phyloP scores from a whole-genome alignment of 2,888 invertebrate genomes.

The Cataglyphis livida region DNA sequence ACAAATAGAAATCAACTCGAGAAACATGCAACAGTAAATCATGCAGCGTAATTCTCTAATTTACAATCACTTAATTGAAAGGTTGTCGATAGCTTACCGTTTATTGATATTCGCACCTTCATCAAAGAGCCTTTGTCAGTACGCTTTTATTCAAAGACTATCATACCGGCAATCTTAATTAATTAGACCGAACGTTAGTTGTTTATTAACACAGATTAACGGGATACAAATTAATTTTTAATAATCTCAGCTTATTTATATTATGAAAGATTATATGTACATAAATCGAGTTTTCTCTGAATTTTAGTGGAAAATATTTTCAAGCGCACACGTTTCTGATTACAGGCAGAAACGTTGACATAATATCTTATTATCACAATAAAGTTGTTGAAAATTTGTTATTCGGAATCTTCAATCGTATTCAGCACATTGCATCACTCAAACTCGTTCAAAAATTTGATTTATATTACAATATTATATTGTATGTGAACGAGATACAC shows the following conservation, averaged over 20 bases:
- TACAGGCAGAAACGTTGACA: neutral
- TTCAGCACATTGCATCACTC: conserved; percentile 4
- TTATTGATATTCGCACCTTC: neutral
- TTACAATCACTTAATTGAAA: neutral
- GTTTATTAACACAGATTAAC: conserved; percentile 36
- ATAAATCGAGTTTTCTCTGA: conserved; percentile 13
- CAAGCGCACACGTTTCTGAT: neutral
- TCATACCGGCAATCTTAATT: neutral
- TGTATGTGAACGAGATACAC: neutral
- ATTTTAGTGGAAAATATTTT: neutral
- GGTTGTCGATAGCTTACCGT: conserved; percentile 22
- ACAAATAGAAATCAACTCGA: neutral
- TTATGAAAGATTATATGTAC: conserved; percentile 29
- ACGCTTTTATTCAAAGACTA: neutral
- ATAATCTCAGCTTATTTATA: conserved; percentile 22
- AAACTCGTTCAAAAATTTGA: conserved; percentile 33
- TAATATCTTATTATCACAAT: conserved; percentile 10
- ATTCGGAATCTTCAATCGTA: conserved; percentile 1
- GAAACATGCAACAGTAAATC: neutral
- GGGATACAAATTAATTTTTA: conserved; percentile 21
- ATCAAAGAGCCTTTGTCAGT: neutral
- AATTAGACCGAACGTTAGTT: neutral
- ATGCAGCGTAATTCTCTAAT: neutral
- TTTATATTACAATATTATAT: conserved; percentile 10
- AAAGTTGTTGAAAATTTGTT: conserved; percentile 7